A percentile compares a stretch with the other conserved stretches of the same genome.
phyloP scores from a whole-genome alignment of 2,888 invertebrate genomes.

The Gryllus longicercus region DNA sequence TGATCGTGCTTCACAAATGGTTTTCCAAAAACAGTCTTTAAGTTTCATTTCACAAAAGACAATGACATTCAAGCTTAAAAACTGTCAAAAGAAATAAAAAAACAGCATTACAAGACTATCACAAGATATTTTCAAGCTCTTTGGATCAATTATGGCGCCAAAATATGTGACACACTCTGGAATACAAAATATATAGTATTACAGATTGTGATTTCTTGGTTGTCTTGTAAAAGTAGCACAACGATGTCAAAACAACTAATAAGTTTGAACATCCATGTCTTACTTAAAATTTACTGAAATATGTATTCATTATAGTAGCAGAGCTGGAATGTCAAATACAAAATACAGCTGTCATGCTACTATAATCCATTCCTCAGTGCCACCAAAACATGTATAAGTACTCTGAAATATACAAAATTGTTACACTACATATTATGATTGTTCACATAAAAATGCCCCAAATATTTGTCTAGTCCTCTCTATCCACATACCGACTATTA shows the following conservation, averaged over 20 bases:
- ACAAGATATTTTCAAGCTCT: too few relatives aligned
- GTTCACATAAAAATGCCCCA: neutral
- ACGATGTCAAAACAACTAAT: neutral
- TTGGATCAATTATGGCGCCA: too few relatives aligned
- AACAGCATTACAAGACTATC: too few relatives aligned
- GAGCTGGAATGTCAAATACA: neutral
- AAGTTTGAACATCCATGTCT: neutral
- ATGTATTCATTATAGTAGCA: neutral
- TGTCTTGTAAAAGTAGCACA: too few relatives aligned
- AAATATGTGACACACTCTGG: too few relatives aligned
- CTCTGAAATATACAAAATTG: conserved; percentile 3
- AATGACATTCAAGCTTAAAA: conserved; percentile 17
- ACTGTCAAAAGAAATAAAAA: neutral
- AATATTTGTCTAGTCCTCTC: too few relatives aligned
- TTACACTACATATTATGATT: conserved; percentile 10
- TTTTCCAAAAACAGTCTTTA: neutral
- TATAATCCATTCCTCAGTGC: neutral
- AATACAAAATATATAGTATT: too few relatives aligned
- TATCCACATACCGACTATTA: too few relatives aligned
- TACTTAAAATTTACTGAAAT: neutral
- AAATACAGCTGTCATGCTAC: neutral
- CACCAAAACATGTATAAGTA: neutral
- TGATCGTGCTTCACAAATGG: neutral
- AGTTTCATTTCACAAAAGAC: neutral
- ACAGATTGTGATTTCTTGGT: too few relatives aligned